Evolutionary conservation across 2,797 vertebrate species (phyloP).

Genomic region (Rhincodon typus): DNA sequence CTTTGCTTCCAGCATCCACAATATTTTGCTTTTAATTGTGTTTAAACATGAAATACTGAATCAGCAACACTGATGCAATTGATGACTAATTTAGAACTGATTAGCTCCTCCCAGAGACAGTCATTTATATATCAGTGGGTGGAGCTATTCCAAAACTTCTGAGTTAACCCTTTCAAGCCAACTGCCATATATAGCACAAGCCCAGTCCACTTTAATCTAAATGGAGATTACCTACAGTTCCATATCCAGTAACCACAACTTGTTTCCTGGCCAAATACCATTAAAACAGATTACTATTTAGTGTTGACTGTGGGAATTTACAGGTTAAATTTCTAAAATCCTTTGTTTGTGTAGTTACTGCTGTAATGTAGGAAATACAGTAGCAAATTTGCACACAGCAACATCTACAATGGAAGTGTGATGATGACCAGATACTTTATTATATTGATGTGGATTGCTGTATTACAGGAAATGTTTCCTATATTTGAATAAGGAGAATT

Average conservation of each 20-base stretch:
- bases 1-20: too few relatives aligned
- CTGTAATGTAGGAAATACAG: not conserved
- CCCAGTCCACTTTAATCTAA: not conserved
- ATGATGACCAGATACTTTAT: not conserved
- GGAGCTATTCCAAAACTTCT: too few relatives aligned
- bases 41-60: too few relatives aligned
- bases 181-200: too few relatives aligned
- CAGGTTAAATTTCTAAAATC: not conserved
- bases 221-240: not conserved
- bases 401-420: not conserved
- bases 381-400: not conserved
- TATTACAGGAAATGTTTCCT: not conserved
- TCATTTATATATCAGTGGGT: too few relatives aligned
- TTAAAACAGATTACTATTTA: not conserved
- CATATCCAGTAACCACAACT: not conserved
- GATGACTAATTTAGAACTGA: too few relatives aligned
- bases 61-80: too few relatives aligned
- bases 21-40: too few relatives aligned
- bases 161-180: too few relatives aligned
- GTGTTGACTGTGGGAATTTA: not conserved
- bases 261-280: not conserved
- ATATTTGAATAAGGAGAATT: not conserved
- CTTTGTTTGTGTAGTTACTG: too few relatives aligned
- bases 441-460: not conserved
- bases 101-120: too few relatives aligned